phyloP scores from a whole-genome alignment of 2,797 vertebrate genomes.

The Lacerta agilis region DNA sequence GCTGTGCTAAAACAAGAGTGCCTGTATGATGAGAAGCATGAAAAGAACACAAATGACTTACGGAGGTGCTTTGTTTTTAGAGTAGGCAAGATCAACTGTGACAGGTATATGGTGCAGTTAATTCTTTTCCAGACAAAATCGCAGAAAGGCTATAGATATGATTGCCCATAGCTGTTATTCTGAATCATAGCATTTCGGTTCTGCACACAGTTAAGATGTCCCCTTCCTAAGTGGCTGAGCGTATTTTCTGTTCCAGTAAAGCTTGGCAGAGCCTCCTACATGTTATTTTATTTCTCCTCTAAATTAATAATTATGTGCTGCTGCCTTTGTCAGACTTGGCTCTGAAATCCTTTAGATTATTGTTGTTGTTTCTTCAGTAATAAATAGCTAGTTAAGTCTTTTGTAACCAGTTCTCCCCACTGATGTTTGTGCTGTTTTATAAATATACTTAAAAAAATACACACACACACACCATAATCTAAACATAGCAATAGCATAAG shows the following conservation, averaged over 20 bases:
- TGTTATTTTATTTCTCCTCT: conserved; percentile 74
- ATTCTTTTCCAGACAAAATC: conserved; percentile 53
- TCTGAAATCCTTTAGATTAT: conserved; percentile 51
- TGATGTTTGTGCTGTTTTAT: conserved; percentile 48
- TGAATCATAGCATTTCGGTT: conserved; percentile 66
- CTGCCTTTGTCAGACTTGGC: conserved; percentile 63
- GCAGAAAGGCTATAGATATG: conserved; percentile 28
- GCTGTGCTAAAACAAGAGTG: background rate
- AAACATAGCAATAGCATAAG: conserved; percentile 26
- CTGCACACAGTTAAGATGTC: conserved; percentile 53
- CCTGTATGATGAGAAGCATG: background rate
- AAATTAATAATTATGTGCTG: conserved; percentile 70
- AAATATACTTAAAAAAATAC: background rate
- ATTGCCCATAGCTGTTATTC: conserved; percentile 51
- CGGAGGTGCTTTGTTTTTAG: conserved; percentile 19
- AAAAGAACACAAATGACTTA: conserved; percentile 3
- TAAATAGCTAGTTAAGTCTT: conserved; percentile 33
- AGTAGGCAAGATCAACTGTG: conserved; percentile 42
- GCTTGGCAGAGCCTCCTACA: conserved; percentile 70
- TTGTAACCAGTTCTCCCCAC: conserved; percentile 43
- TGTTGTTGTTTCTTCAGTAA: conserved; percentile 37
- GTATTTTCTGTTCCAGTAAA: conserved; percentile 68
- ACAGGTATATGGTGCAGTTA: conserved; percentile 28
- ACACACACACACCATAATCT: conserved; percentile 28
- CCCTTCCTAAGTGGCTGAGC: conserved; percentile 59